phyloP scores from a whole-genome alignment of 1,140 invertebrate genomes.

The Drosophila bipectinata region DNA sequence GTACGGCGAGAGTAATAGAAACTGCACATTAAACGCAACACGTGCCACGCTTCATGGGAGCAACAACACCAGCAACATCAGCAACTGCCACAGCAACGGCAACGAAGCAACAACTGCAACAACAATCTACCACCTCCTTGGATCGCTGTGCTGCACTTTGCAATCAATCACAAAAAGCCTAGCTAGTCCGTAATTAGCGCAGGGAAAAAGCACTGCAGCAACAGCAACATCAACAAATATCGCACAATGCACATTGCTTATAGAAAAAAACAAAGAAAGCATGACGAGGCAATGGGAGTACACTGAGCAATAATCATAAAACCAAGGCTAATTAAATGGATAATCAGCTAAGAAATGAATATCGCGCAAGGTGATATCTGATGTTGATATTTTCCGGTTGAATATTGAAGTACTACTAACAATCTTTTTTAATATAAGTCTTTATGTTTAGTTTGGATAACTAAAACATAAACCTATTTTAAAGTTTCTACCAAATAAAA shows the following conservation, averaged over 20 bases:
- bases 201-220: conserved; percentile 64
- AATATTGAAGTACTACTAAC: too few relatives aligned
- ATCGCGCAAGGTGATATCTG: not conserved
- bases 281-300: conserved; percentile 63
- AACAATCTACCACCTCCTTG: conserved; percentile 45
- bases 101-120: conserved; percentile 22
- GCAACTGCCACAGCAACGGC: conserved; percentile 6
- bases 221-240: conserved; percentile 58
- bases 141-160: conserved; percentile 58
- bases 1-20: conserved; percentile 76
- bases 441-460: not conserved
- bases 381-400: too few relatives aligned
- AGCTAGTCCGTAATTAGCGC: conserved; percentile 70
- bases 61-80: conserved; percentile 34
- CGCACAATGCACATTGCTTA: conserved; percentile 73
- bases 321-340: not conserved
- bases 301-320: conserved; percentile 17
- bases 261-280: conserved; percentile 74
- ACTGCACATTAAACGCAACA: conserved; percentile 80
- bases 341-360: not conserved
- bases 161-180: conserved; percentile 73
- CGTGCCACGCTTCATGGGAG: conserved; percentile 80
- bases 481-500: not conserved
- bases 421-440: too few relatives aligned
- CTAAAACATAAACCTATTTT: not conserved